Conservation (phyloP, 2,797 vertebrate species). For the Crotalus adamanteus region DNA sequence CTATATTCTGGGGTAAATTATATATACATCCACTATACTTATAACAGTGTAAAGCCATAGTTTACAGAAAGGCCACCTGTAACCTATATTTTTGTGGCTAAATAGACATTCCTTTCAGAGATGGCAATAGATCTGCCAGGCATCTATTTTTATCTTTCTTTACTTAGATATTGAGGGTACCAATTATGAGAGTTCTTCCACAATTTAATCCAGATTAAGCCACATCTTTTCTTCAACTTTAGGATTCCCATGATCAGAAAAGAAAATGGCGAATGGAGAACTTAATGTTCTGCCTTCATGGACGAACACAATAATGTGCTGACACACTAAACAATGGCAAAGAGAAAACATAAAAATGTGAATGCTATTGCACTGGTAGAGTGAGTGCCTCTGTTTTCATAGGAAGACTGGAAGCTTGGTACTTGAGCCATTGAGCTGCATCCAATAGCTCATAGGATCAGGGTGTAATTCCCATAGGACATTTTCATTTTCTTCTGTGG, state of each 20-base stretch:
- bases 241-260: background rate
- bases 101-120: background rate
- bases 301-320: background rate
- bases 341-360: background rate
- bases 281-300: background rate
- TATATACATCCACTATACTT: background rate
- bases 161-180: background rate
- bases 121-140: background rate
- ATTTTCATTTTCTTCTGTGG: background rate
- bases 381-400: background rate
- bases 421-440: background rate
- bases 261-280: background rate
- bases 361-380: background rate
- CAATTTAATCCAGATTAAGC: background rate
- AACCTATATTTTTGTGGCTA: background rate
- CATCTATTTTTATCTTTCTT: background rate
- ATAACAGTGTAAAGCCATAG: background rate
- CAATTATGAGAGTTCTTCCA: background rate
- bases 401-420: background rate
- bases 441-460: conserved; percentile 6
- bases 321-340: background rate
- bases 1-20: background rate
- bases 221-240: background rate
- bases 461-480: conserved; percentile 1
- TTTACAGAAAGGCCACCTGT: background rate